A percentile compares a stretch with the other conserved stretches of the same genome.
These are phyloP conservation scores for Enteromius mattozi DNA, from an alignment of 2,797 vertebrate genomes.

Conservation along the genomic window DNA sequence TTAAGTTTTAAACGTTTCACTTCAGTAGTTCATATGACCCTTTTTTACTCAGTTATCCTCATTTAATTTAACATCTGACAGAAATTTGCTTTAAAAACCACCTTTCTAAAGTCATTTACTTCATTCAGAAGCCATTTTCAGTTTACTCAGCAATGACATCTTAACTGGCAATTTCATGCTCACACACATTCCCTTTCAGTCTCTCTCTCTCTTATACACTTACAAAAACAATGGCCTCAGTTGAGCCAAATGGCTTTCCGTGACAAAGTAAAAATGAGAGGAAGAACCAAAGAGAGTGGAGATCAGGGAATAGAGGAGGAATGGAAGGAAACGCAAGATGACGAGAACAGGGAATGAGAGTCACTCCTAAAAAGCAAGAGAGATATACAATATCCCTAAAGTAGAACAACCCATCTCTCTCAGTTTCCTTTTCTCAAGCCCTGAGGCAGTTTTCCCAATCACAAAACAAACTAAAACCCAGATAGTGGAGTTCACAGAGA, in stretches of 20 bases:
- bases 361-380: slow-evolving; percentile 9
- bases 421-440: slow-evolving; percentile 8
- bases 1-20: not conserved
- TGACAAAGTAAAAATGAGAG: slow-evolving; percentile 18
- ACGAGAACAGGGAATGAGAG: not conserved
- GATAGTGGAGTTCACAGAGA: slow-evolving; percentile 24
- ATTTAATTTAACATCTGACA: not conserved
- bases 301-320: not conserved
- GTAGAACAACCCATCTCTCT: slow-evolving; percentile 3
- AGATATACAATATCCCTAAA: slow-evolving; percentile 28
- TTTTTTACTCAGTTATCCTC: not conserved
- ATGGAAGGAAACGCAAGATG: not conserved
- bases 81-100: not conserved
- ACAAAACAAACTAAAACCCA: slow-evolving; percentile 42
- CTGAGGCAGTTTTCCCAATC: slow-evolving; percentile 37
- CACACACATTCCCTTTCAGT: not conserved
- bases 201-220: slow-evolving; percentile 2
- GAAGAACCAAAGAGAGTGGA: not conserved
- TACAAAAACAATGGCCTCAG: slow-evolving; percentile 17
- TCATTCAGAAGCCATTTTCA: not conserved
- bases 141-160: not conserved
- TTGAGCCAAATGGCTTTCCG: not conserved
- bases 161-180: not conserved
- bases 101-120: not conserved
- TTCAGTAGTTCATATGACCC: not conserved